Base-by-base conservation (phyloP, 2,888 invertebrate genomes). In the Oithona nana region DNA sequence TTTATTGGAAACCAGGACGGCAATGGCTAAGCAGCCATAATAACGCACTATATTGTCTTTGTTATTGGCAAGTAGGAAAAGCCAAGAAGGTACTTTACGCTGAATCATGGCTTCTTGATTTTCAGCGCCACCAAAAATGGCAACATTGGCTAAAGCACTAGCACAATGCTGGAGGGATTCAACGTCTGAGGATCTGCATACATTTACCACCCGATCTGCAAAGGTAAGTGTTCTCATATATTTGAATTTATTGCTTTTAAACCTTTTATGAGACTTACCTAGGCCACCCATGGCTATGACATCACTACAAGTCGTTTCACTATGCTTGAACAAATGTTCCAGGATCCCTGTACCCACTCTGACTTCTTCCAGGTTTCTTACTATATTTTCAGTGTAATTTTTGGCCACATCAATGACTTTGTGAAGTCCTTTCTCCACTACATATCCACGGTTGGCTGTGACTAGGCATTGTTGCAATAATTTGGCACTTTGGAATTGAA, bases 101-200 rank as follows among this genome's bases (percentile, higher is more conserved):
- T 88, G 86, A 67, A 95, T 92, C 95, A 97, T 97, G 0, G 88
- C 88, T 74, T 92, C 89, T 73, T 95, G 95, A 71, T 93, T 94
- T 71, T 95, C 94, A 1, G 89, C 86, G 1, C 94, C 95, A 65
- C 95, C 95, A 71, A 95, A 97, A 1, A 98, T 78, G 24, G 95
- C 90, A 1, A 98, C 76, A 74, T 98, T 98, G 0, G 95, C 95
- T 64, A 98, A 76, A 0, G 97, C 97, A 61, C 93, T 88, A 2
- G 97, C 95, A 71, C 95, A 97, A 72, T 97, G 95, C 64, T 95
- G 77, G 68, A 95, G 75, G 0, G 92, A 94, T 73, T 89, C 87
- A 1, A 90, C 81, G 70, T 97, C 94, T 69, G 84, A 88, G 71
- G 88, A 88, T 69, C 94, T 79, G 71, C 94, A 94, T 75, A 94